phyloP scores from a whole-genome alignment of 2,113 vertebrate genomes.

The Nematolebias whitei region DNA sequence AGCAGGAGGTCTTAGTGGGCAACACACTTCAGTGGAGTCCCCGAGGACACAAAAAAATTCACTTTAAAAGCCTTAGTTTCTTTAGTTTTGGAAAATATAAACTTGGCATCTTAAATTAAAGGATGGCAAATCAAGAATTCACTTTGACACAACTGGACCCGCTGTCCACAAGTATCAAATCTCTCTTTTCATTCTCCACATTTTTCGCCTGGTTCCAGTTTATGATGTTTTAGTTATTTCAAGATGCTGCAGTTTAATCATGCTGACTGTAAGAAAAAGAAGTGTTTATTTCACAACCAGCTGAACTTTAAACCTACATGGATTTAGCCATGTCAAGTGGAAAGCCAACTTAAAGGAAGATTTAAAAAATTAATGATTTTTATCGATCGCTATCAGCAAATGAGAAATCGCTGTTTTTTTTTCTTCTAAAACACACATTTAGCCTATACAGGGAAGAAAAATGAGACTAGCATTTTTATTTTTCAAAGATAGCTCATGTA shows the following conservation, averaged over 20 bases:
- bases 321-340: slow-evolving; percentile 43
- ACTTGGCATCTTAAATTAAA: slow-evolving; percentile 57
- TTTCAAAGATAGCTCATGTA: slow-evolving; percentile 11
- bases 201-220: slow-evolving; percentile 17
- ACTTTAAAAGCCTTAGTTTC: slow-evolving; percentile 53
- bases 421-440: slow-evolving; percentile 6
- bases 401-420: slow-evolving; percentile 27
- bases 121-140: slow-evolving; percentile 43
- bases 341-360: slow-evolving; percentile 45
- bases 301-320: slow-evolving; percentile 15
- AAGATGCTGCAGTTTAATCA: slow-evolving; percentile 43
- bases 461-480: slow-evolving; percentile 39
- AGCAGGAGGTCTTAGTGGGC: slow-evolving; percentile 50
- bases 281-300: slow-evolving; percentile 26
- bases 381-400: slow-evolving; percentile 43
- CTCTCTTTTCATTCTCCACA: background rate
- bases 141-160: slow-evolving; percentile 42
- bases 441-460: slow-evolving; percentile 14
- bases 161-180: slow-evolving; percentile 28
- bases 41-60: slow-evolving; percentile 24
- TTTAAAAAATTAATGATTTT: slow-evolving; percentile 56
- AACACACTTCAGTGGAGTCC: slow-evolving; percentile 53
- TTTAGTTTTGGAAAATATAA: slow-evolving; percentile 48
- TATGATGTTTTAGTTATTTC: slow-evolving; percentile 50
- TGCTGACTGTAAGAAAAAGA: slow-evolving; percentile 10